Evolutionary conservation across 1,140 invertebrate genomes (phyloP), one percentile per base, ranked within the genome.

Genomic region (Cecropterus lyciades): DNA sequence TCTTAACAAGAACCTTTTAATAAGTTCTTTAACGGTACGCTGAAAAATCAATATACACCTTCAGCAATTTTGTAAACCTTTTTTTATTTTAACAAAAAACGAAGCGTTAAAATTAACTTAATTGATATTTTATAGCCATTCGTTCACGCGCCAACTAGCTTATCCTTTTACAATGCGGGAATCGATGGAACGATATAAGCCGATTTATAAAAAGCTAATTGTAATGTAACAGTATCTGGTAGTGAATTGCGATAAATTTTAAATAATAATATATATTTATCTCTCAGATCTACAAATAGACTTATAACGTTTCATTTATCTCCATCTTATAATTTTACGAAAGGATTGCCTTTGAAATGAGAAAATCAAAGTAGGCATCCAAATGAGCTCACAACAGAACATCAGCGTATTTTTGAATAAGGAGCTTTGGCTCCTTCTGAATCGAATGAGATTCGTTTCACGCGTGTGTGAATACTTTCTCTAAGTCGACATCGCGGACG

Each of bases 91-190:
- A 9, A 45, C 7, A 33, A 33, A 59, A 59, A 60, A 53, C 2
- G 30, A 33, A 48, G 11, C 27, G 37, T 46, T 52, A 65, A 66
- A 77, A 73, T 71, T 69, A 73, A 70, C 65, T 72, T 70, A 73
- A 73, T 77, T 83, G 79, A 89, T 80, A 82, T 82, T 73, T 75
- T 84, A 84, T 85, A 79, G 77, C 74, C 82, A 82, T 78, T 80
- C 64, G 80, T 82, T 84, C 77, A 77, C 84, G 79, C 80, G 75
- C 82, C 83, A 82, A 81, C 73, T 87, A 80, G 68, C 79, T 87
- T 81, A 89, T 86, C 85, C 80, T 84, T 75, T 89, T 85, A 86
- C 82, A 86, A 84, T 80, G 72, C 74, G 77, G 78, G 75, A 76
- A 72, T 81, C 80, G 81, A 87, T 89, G 82, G 80, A 70, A 78